Evolutionary conservation across 2,797 vertebrate species (phyloP), one percentile per base, ranked within the genome.

Genomic region (Enteromius radiatus): DNA sequence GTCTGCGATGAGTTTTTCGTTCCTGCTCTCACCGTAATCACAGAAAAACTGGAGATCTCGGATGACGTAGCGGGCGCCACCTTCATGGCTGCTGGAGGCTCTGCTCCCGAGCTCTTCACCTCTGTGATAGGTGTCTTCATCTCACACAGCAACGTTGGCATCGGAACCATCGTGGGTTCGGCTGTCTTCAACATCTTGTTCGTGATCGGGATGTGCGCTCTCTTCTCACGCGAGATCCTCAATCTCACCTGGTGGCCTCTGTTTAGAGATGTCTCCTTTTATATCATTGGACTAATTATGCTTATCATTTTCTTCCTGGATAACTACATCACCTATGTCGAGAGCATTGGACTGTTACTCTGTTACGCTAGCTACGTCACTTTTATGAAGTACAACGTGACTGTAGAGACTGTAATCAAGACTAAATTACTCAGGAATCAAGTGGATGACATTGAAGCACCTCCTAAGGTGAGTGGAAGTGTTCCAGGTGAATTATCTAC

Each of bases 171-270:
- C 1, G 97, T 99, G 90, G 98, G 98, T 82, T 99, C 98, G 0
- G 98, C 97, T 0, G 98, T 99, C 85, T 99, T 99, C 94, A 99
- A 99, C 91, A 99, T 99, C 93, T 93, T 99, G 77, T 99, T 99
- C 83, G 98, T 99, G 87, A 99, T 99, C 68, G 98, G 98, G 87
- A 99, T 99, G 98, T 99, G 98, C 81, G 98, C 97, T 85, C 91
- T 99, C 80, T 99, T 99, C 93, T 99, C 98, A 84, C 96, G 93
- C 90, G 97, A 99, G 92, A 96, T 98, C 85, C 92, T 99, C 89
- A 95, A 97, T 90, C 95, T 99, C 89, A 99, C 98, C 14, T 99
- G 98, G 98, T 99, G 98, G 98, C 98, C 98, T 17, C 97, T 99
- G 67, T 99, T 99, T 92, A 94, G 98, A 89, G 97, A 99, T 80